Evolutionary conservation across 1,140 invertebrate species (phyloP).

Genomic region (Proctacanthus coquilletti): DNA sequence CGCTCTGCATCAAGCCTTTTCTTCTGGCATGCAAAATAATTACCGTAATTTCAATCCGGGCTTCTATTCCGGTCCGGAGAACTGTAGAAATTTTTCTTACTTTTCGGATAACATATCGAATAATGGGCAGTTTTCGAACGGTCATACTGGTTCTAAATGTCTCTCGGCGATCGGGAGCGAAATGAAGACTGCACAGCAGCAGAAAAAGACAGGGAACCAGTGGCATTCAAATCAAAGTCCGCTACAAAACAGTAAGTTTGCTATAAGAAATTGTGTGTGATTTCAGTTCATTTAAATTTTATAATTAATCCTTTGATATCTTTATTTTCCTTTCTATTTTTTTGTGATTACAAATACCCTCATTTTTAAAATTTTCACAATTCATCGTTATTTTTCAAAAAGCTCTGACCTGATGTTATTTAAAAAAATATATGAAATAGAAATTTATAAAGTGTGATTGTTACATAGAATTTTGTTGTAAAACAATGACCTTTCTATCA

Average conservation of each 20-base stretch:
- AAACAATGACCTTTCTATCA: too few relatives aligned
- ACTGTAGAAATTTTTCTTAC: slow-evolving; percentile 27
- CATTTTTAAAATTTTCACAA: too few relatives aligned
- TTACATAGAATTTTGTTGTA: too few relatives aligned
- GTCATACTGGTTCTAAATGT: slow-evolving; percentile 16
- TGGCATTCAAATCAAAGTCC: slow-evolving; percentile 10
- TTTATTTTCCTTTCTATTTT: too few relatives aligned
- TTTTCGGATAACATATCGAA: slow-evolving; percentile 19
- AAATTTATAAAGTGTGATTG: too few relatives aligned
- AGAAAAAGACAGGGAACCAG: slow-evolving; percentile 20
- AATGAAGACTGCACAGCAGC: slow-evolving; percentile 16
- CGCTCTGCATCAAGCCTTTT: slow-evolving; percentile 25
- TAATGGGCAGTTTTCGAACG: slow-evolving; percentile 20
- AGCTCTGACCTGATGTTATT: too few relatives aligned
- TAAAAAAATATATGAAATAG: too few relatives aligned
- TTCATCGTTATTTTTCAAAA: too few relatives aligned
- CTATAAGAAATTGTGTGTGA: not conserved
- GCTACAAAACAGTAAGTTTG: not conserved
- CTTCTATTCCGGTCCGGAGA: too few relatives aligned
- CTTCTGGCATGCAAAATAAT: slow-evolving; percentile 15
- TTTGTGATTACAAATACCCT: too few relatives aligned
- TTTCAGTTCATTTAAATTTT: too few relatives aligned
- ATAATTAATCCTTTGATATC: too few relatives aligned
- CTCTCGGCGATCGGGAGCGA: slow-evolving; percentile 28
- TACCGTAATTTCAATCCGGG: slow-evolving; percentile 4